Evolutionary conservation across 2,888 invertebrate species (phyloP), one percentile per base, ranked within the genome.

Genomic region (Biston betularia): DNA sequence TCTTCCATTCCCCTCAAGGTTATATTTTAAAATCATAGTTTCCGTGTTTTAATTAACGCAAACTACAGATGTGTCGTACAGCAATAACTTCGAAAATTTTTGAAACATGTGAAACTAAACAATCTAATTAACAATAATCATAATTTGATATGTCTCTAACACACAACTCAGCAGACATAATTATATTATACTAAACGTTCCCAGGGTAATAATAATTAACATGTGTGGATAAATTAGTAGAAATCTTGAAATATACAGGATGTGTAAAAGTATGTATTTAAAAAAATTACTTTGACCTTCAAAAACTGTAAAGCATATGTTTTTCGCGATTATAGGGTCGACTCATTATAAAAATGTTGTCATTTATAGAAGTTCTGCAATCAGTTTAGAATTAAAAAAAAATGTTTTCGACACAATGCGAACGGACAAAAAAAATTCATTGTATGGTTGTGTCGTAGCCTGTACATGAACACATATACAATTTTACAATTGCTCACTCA

Each of bases 161-260:
- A 67, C 63, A 54, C 64, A 66, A 62, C 55, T 40, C 34, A 12
- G 54, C 40, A 53, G 11, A 40, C 9, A 38, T 38, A 38, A 38
- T 38, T 12, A 48, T 54, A 64, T 65, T 45, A 45, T 50, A 60
- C 52, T 73, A 63, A 64, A 42, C 60, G 66, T 70, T 73, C 73
- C 73, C 71, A 67, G 63, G 67, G 68, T 48, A 63, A 66, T 48
- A 63, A 66, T 65, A 69, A 68, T 68, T 53, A 67, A 70, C 71
- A 69, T 70, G 63, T 68, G 67, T 64, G 69, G 67, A 65, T 56
- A 64, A 42, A 40, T 10, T 53, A 54, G 9, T 70, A 69, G 42
- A 57, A 50, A 58, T 61, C 58, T 63, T 11, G 42, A 50, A 62
- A 50, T 65, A 48, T 57, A 35, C 12, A 54, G 58, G 15, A 42